Base-by-base conservation (phyloP, 2,113 vertebrate species). In the Ciconia boyciana region DNA sequence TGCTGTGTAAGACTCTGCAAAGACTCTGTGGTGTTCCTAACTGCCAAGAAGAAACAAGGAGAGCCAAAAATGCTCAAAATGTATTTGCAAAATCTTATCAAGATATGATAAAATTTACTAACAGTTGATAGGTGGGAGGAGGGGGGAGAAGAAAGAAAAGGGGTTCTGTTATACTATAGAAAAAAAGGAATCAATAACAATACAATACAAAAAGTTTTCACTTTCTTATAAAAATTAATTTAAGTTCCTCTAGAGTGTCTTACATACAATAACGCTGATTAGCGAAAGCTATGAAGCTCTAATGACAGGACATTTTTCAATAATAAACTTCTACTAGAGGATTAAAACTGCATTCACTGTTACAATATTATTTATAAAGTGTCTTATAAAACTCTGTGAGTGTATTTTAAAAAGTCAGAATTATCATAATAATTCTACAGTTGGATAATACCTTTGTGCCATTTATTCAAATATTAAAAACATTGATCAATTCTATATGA, bases 61-160 rank as follows among this genome's bases (percentile, higher is more conserved):
- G 7, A 85, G 8, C 0, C 17, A 87, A n/a, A 91, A 72, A 39
- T n/a, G 3, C 3, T 60, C 6, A 71, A 76, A 68, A 91, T 16
- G 1, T 54, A 25, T 84, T 58, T 78, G 9, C 9, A 86, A 76
- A 92, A 83, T 51, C 36, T 51, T 68, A 76, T 5, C 19, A 71
- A 79, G 29, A 25, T 10, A 4, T 3, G 6, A 10, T 68, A 76
- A 15, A 87, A 87, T 51, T 79, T 64, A 52, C 16, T 55, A 43
- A 29, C 6, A 21, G 26, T 10, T 8, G 9, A n/a, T 19, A n/a
- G 2, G 6, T 76, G 7, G 6, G 3, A 2, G 4, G 8, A 26
- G 4, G 3, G 4, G 19, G 8, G 16, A 48, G 19, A 32, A 24
- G 7, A 36, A 32, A 46, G 43, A 29, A 54, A 43, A 48, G 5